Percentiles rank a stretch among this genome's conserved stretches.
These are phyloP conservation scores for Drosophila planitibia DNA, from an alignment of 2,888 invertebrate species.

Conservation along the genomic window DNA sequence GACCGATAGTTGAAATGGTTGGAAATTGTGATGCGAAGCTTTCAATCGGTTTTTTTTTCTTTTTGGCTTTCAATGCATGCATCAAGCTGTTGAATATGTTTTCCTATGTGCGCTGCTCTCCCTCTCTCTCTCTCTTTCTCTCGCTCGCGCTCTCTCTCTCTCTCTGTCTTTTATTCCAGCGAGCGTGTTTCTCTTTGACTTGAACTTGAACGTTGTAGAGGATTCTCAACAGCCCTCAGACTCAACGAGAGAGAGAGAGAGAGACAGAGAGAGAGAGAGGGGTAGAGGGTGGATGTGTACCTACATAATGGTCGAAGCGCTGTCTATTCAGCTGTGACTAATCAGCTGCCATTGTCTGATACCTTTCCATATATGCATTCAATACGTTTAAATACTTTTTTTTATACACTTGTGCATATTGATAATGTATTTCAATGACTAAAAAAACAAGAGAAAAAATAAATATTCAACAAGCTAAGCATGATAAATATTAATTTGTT, in stretches of 20 bases:
- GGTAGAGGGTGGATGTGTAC: background rate
- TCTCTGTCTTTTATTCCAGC: background rate
- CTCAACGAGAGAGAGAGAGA: background rate
- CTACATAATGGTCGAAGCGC: constrained; percentile 16
- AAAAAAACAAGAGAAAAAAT: background rate
- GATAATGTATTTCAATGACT: background rate
- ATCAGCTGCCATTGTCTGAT: constrained; percentile 30
- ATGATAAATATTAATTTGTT: background rate
- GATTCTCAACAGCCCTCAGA: constrained; percentile 18
- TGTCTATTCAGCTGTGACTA: constrained; percentile 45
- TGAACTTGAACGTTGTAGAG: constrained; percentile 62
- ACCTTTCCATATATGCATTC: background rate
- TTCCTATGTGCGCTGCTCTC: constrained; percentile 8
- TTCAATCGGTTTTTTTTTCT: constrained; percentile 29
- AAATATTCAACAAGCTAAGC: background rate
- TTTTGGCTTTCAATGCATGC: constrained; percentile 44
- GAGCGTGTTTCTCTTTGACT: constrained; percentile 33
- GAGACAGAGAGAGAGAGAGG: background rate
- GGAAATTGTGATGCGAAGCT: constrained; percentile 31
- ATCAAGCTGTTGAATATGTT: constrained; percentile 67
- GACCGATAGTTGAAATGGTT: constrained; percentile 46
- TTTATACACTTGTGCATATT: constrained; percentile 1
- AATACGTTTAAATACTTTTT: background rate
- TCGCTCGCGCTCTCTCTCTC: background rate
- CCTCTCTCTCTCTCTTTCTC: background rate